A percentile compares a stretch with the other conserved stretches of the same genome.
phyloP scores from a whole-genome alignment of 2,113 vertebrate genomes.

The Hymenochirus boettgeri region DNA sequence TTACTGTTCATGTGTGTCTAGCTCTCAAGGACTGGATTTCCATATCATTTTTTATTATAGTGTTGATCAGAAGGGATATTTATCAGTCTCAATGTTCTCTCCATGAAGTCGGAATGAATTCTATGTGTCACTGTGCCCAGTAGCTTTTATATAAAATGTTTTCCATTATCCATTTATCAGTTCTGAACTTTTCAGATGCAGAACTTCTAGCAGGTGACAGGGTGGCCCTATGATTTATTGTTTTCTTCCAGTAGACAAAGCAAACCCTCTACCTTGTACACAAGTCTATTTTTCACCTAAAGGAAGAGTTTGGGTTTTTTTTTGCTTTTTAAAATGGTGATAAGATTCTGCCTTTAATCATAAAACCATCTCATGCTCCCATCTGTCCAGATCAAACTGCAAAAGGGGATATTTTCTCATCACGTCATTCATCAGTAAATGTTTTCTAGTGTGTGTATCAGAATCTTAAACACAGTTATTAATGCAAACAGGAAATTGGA shows the following conservation, averaged over 20 bases:
- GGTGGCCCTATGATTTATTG: background rate
- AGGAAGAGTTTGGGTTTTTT: background rate
- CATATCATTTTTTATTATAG: constrained; percentile 18
- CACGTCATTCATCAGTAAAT: too few species aligned
- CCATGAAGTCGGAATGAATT: constrained; percentile 29
- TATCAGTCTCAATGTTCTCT: constrained; percentile 13
- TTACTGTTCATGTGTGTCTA: background rate
- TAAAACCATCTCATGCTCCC: rapidly evolving
- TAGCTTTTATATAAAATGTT: constrained; percentile 25
- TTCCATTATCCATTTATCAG: constrained; percentile 17
- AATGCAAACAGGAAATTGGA: too few species aligned
- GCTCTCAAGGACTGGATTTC: constrained; percentile 31
- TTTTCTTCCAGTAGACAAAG: background rate
- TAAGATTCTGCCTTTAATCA: constrained; percentile 11
- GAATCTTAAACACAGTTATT: too few species aligned
- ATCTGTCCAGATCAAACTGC: background rate
- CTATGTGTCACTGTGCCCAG: constrained; percentile 12
- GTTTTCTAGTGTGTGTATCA: too few species aligned
- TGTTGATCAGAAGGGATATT: constrained; percentile 22
- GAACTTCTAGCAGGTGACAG: constrained; percentile 18
- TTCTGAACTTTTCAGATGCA: background rate
- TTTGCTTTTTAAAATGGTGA: background rate
- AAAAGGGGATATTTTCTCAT: too few species aligned
- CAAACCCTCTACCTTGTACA: background rate
- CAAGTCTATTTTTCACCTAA: background rate